Evolutionary conservation across 2,113 vertebrate species (phyloP), one percentile per base, ranked within the genome.

Genomic region (Ondatra zibethicus): DNA sequence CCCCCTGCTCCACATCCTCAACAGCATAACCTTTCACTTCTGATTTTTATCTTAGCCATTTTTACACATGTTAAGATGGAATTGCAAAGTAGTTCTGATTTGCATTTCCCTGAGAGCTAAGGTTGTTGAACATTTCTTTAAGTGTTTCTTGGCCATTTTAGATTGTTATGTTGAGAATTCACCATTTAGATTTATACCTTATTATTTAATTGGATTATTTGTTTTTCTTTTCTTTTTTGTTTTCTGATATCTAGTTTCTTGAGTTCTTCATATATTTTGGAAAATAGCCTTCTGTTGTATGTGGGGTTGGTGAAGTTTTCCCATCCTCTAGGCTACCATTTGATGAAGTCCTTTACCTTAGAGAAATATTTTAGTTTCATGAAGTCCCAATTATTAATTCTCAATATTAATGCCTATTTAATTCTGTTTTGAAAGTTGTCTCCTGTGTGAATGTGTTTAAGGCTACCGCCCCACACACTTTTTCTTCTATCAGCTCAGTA

Each of bases 341-440:
- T 39, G n/a, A 39, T 39, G 7, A 17, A 39, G 19, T 73, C 19
- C 5, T 21, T 73, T 73, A 36, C n/a, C 19, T 73, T 23, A 73
- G 8, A 39, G 17, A 39, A 73, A 10, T 7, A 23, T 73, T 73
- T n/a, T 36, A 17, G 6, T 72, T 19, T 21, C 70, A 21, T 21
- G 7, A 39, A 7, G n/a, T 73, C 17, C 19, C 36, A 73, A 23
- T 23, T 73, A 21, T 73, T 73, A 73, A 73, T 39, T 39, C 2
- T n/a, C 6, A n/a, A 4, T 39, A 1, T 3, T 39, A 73, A 3
- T 39, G 36, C 7, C 7, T 39, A 4, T 19, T 4, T 7, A 21
- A 39, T 36, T 36, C 11, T 66, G 33, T 70, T 70, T 14, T 36
- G 33, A 31, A 70, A 36, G 13, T 16, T 33, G 33, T 70, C 7